phyloP scores from a whole-genome alignment of 2,888 invertebrate genomes.

The Drosophila aldrichi region DNA sequence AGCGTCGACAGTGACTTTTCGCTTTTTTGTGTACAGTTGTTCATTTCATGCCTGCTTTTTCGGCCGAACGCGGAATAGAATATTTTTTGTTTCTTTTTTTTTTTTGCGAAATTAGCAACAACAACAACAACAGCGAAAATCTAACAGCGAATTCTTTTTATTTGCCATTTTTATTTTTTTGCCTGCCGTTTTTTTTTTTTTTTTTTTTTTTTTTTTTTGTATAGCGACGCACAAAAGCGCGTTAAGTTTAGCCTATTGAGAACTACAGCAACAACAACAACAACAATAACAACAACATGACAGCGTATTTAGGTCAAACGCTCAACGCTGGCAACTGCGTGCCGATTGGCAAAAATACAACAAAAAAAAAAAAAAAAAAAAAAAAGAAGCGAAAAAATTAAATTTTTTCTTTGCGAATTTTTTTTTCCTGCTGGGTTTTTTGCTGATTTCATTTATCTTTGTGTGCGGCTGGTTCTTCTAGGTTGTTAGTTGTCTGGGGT shows the following conservation, averaged over 20 bases:
- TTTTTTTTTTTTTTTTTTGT: slow-evolving; percentile 43
- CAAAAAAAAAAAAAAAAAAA: background rate
- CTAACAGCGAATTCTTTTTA: slow-evolving; percentile 47
- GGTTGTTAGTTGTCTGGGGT: slow-evolving; percentile 45
- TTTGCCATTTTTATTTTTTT: slow-evolving; percentile 50
- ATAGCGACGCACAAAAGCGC: slow-evolving; percentile 72
- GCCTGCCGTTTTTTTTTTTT: slow-evolving; percentile 28
- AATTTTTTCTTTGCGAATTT: slow-evolving; percentile 50
- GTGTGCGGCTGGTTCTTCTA: slow-evolving; percentile 9
- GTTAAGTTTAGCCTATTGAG: slow-evolving; percentile 72
- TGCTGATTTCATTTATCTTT: slow-evolving; percentile 65
- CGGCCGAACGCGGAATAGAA: slow-evolving; percentile 16
- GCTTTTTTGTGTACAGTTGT: slow-evolving; percentile 72
- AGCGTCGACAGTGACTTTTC: slow-evolving; percentile 54
- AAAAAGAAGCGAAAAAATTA: slow-evolving; percentile 33
- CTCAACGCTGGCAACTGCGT: slow-evolving; percentile 67
- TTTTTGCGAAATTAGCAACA: slow-evolving; percentile 61
- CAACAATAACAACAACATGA: slow-evolving; percentile 16
- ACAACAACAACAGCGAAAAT: slow-evolving; percentile 24
- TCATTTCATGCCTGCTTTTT: slow-evolving; percentile 52
- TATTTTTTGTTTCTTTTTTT: slow-evolving; percentile 17
- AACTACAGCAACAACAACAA: slow-evolving; percentile 32
- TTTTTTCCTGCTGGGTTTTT: slow-evolving; percentile 30
- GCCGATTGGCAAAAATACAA: slow-evolving; percentile 69
- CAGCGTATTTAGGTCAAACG: slow-evolving; percentile 72